These are phyloP conservation scores for Peromyscus melanophrys DNA, from an alignment of 2,797 vertebrate species.

Conservation along the genomic window DNA sequence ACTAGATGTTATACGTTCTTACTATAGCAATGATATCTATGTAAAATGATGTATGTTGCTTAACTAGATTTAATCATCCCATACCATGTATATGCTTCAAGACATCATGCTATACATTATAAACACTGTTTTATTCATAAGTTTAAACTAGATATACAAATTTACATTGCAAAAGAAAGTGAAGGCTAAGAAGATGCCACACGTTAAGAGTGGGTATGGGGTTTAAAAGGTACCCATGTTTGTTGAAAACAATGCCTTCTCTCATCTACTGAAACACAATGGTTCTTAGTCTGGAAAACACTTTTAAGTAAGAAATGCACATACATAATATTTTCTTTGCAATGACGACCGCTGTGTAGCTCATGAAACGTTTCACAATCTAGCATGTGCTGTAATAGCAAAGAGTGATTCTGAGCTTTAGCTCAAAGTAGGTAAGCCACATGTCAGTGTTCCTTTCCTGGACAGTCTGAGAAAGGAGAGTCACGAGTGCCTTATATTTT, in stretches of 20 bases:
- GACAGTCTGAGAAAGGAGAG: slow-evolving; percentile 31
- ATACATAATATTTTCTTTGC: neutral
- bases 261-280: neutral
- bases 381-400: neutral
- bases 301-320: slow-evolving; percentile 2
- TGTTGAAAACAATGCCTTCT: neutral
- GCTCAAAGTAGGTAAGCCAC: neutral
- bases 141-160: neutral
- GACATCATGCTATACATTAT: neutral
- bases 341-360: neutral
- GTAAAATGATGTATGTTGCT: neutral
- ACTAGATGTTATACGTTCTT: neutral
- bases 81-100: neutral
- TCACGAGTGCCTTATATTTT: neutral
- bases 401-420: slow-evolving; percentile 1
- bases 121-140: neutral
- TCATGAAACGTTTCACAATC: slow-evolving; percentile 4
- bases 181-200: neutral
- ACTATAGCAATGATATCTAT: neutral
- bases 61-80: neutral
- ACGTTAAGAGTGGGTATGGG: neutral
- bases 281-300: neutral
- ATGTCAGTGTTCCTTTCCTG: neutral
- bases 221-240: neutral
- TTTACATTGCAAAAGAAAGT: neutral